Percentiles rank a stretch among this genome's conserved stretches.
These are phyloP conservation scores for Drosophila asahinai DNA, from an alignment of 1,140 invertebrate genomes.

Conservation along the genomic window DNA sequence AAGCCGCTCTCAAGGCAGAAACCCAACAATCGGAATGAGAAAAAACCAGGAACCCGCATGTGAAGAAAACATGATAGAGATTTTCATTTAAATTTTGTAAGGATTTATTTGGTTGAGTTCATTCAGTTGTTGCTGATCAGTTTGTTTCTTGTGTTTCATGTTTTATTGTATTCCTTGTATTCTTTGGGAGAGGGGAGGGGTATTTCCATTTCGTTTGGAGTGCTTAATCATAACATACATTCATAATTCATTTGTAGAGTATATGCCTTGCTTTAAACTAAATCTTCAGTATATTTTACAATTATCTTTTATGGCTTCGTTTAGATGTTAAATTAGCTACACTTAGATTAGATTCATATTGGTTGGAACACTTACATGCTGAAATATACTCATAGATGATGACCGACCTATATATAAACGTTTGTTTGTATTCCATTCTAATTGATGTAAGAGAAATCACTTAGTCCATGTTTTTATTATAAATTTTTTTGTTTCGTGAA, in stretches of 20 bases:
- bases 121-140: constrained; percentile 57
- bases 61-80: constrained; percentile 5
- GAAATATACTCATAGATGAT: constrained; percentile 44
- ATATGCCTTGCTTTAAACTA: constrained; percentile 52
- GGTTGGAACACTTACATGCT: constrained; percentile 68
- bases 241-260: constrained; percentile 62
- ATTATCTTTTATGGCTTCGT: constrained; percentile 58
- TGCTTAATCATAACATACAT: constrained; percentile 81
- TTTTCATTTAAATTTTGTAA: constrained; percentile 70
- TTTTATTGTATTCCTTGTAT: constrained; percentile 76
- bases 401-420: constrained; percentile 33
- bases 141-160: constrained; percentile 45
- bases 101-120: constrained; percentile 73
- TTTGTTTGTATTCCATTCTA: constrained; percentile 43
- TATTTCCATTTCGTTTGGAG: constrained; percentile 57
- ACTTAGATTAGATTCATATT: constrained; percentile 58
- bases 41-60: not conserved
- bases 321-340: constrained; percentile 72
- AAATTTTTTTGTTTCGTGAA: constrained; percentile 20
- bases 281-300: constrained; percentile 62
- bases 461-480: constrained; percentile 38
- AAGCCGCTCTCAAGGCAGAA: constrained; percentile 1
- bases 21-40: not conserved
- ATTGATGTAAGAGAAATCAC: constrained; percentile 72
- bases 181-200: constrained; percentile 40